Evolutionary conservation across 1,140 invertebrate genomes (phyloP).

Genomic region (Brachionus sp.): DNA sequence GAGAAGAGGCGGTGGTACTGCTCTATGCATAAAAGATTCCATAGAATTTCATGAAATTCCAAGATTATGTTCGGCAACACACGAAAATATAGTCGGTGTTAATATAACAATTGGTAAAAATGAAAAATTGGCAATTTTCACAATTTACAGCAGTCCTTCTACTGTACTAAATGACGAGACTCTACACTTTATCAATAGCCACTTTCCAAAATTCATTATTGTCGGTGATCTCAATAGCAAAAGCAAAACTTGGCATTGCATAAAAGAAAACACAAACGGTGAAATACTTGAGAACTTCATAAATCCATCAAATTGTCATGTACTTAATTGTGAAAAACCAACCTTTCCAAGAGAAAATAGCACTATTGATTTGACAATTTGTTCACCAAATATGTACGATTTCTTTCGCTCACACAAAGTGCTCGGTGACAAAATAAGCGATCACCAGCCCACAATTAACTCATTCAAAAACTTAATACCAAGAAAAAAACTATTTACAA

Average conservation of each 20-base stretch:
- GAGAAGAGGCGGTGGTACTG: neutral
- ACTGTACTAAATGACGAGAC: too few relatives aligned
- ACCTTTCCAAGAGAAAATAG: too few relatives aligned
- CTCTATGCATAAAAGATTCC: neutral
- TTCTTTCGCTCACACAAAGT: too few relatives aligned
- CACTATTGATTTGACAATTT: too few relatives aligned
- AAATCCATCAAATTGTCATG: neutral
- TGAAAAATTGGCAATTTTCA: neutral
- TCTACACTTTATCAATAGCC: too few relatives aligned
- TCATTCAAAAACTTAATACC: too few relatives aligned
- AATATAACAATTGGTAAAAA: neutral
- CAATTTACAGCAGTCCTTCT: too few relatives aligned
- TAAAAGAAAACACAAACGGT: neutral
- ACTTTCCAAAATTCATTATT: neutral
- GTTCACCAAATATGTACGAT: too few relatives aligned
- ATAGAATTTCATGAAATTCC: neutral
- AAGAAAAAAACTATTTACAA: too few relatives aligned
- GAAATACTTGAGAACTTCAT: neutral
- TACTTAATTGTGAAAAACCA: neutral
- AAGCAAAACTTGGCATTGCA: neutral
- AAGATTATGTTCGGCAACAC: neutral
- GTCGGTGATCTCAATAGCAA: neutral
- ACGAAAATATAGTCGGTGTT: neutral
- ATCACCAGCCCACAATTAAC: too few relatives aligned
- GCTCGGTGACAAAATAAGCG: too few relatives aligned